Base-by-base conservation (phyloP, 2,797 vertebrate genomes). In the Apogon hyalosoma region DNA sequence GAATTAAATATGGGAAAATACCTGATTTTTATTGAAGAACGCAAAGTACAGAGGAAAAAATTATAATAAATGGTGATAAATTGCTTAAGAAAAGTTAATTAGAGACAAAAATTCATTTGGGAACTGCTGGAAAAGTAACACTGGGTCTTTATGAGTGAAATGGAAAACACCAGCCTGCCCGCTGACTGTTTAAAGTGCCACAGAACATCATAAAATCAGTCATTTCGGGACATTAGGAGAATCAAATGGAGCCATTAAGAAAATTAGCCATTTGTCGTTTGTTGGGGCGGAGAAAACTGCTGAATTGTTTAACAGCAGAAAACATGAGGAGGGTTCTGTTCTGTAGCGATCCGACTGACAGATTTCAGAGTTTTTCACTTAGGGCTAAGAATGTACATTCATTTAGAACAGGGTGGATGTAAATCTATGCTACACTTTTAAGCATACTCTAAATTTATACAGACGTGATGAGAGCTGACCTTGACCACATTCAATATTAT, bases 201-300 rank as follows among this genome's bases (percentile, higher is more conserved):
- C n/a, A n/a, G 39, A 4, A 15, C 36, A 21, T 54, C 31, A 49
- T 18, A 16, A 63, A 65, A 47, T 14, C 28, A 11, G 6, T 56
- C 1, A 43, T 52, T 51, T 57, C 21, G 15, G 41, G n/a, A 16
- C 55, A 57, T 45, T 45, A 43, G 41, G 41, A 40, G 14, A 16
- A 45, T 45, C 21, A 57, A 45, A 57, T 43, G 10, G 7, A 14
- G 11, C 24, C 41, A 57, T 57, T 57, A 21, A 0, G 9, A 45
- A 11, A 38, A 46, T 61, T 16, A 12, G 43, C 11, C 43, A 47
- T 62, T 58, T 24, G 24, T 7, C 16, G 13, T 36, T 48, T 28
- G 18, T 15, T 16, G 10, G 9, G 15, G 10, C 0, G 1, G 2
- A 7, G 14, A 41, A 10, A 38, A 33, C 39, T 54, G 50, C 10